Conservation (phyloP, 2,888 invertebrate genomes). For the Aporophyla lueneburgensis region DNA sequence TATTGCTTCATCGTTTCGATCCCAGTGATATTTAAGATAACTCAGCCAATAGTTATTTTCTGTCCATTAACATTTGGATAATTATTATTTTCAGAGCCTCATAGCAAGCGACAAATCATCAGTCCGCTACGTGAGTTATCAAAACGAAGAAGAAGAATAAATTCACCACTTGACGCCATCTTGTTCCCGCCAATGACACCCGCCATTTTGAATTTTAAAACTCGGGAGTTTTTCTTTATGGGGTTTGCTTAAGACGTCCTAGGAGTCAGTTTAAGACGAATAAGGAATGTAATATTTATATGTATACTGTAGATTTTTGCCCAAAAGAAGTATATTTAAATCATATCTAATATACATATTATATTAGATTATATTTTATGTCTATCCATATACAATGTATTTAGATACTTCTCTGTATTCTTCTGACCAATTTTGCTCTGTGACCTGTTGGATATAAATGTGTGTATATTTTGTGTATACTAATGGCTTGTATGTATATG, state of each 20-base stretch:
- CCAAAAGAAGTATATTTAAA: slow-evolving; percentile 73
- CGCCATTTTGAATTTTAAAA: slow-evolving; percentile 69
- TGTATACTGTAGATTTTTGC: slow-evolving; percentile 79
- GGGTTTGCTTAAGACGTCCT: slow-evolving; percentile 63
- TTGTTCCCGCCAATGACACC: slow-evolving; percentile 66
- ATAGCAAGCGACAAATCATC: slow-evolving; percentile 98
- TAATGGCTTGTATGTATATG: slow-evolving; percentile 37
- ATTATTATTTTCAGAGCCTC: slow-evolving; percentile 93
- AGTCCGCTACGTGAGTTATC: slow-evolving; percentile 98
- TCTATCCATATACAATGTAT: slow-evolving; percentile 64
- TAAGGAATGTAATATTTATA: slow-evolving; percentile 63
- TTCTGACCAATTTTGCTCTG: slow-evolving; percentile 71
- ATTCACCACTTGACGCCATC: slow-evolving; percentile 73
- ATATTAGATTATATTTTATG: slow-evolving; percentile 65
- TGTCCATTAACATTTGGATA: not conserved
- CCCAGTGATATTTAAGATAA: not conserved
- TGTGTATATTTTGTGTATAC: slow-evolving; percentile 51
- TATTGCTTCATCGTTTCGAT: not conserved
- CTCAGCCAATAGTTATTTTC: not conserved
- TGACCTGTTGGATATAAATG: slow-evolving; percentile 54
- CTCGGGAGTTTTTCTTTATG: slow-evolving; percentile 67
- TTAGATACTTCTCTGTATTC: slow-evolving; percentile 64
- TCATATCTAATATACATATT: slow-evolving; percentile 71
- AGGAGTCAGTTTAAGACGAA: slow-evolving; percentile 61
- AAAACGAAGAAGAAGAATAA: slow-evolving; percentile 96